These are phyloP conservation scores for Tortricodes alternella DNA, from an alignment of 2,888 invertebrate genomes.

Conservation along the genomic window DNA sequence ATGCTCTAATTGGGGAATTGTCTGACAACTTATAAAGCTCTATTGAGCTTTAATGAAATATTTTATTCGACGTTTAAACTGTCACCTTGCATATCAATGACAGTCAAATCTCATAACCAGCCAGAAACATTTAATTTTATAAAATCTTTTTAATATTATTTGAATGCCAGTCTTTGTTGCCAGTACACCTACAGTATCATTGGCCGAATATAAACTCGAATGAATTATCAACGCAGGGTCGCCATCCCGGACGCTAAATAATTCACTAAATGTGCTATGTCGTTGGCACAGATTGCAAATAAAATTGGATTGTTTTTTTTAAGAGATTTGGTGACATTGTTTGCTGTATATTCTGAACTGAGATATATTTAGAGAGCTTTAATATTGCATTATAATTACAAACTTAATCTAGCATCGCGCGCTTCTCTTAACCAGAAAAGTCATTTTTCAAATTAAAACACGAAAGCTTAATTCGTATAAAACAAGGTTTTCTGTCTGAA, in stretches of 20 bases:
- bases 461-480: no score
- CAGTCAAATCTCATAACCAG: background rate
- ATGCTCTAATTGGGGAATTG: no score
- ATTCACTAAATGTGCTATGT: conserved; percentile 16
- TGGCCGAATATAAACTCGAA: conserved; percentile 26
- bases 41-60: no score
- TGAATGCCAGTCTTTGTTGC: conserved; percentile 11
- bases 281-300: conserved; percentile 20
- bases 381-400: no score
- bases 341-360: background rate
- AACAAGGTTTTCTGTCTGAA: no score
- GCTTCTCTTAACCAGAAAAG: no score
- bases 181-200: conserved; percentile 24
- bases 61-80: no score
- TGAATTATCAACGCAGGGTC: conserved; percentile 28
- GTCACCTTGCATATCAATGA: conserved; percentile 2
- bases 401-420: no score
- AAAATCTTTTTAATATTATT: conserved; percentile 13
- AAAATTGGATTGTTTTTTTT: background rate
- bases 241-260: conserved; percentile 22
- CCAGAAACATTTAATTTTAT: conserved; percentile 1
- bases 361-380: no score
- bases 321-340: background rate
- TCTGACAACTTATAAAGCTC: no score
- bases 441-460: no score